phyloP scores from a whole-genome alignment of 1,140 invertebrate species.

The Linepithema humile region DNA sequence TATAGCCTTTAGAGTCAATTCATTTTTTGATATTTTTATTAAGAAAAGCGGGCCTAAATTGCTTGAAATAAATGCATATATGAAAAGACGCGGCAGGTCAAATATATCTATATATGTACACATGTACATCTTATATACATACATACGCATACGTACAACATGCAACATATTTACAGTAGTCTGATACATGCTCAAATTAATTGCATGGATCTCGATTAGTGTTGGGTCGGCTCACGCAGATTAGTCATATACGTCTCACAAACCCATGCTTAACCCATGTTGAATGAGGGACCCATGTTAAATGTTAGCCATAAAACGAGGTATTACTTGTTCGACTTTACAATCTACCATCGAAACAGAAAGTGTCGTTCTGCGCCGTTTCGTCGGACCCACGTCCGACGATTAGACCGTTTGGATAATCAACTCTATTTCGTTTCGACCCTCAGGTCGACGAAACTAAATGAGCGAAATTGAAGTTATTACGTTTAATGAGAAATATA shows the following conservation, averaged over 20 bases:
- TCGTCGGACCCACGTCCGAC: neutral
- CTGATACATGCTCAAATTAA: constrained; percentile 68
- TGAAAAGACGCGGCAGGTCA: neutral
- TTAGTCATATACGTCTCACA: constrained; percentile 55
- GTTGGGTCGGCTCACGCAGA: constrained; percentile 49
- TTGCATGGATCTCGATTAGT: constrained; percentile 69
- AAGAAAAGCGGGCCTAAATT: neutral
- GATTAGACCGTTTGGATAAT: neutral
- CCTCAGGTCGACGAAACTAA: neutral
- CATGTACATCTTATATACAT: neutral
- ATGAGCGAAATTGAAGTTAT: neutral
- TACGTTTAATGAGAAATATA: neutral
- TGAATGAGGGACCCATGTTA: neutral
- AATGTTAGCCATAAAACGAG: neutral
- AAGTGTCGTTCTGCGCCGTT: neutral
- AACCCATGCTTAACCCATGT: neutral
- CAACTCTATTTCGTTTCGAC: neutral
- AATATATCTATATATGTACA: neutral
- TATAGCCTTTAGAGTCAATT: too few relatives aligned
- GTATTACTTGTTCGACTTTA: neutral
- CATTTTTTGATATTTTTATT: neutral
- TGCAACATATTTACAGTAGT: neutral
- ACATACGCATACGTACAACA: neutral
- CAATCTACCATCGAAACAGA: neutral
- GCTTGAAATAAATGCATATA: neutral